A percentile compares a stretch with the other conserved stretches of the same genome.
phyloP scores from a whole-genome alignment of 2,888 invertebrate genomes.

The Acholoe squamosa region DNA sequence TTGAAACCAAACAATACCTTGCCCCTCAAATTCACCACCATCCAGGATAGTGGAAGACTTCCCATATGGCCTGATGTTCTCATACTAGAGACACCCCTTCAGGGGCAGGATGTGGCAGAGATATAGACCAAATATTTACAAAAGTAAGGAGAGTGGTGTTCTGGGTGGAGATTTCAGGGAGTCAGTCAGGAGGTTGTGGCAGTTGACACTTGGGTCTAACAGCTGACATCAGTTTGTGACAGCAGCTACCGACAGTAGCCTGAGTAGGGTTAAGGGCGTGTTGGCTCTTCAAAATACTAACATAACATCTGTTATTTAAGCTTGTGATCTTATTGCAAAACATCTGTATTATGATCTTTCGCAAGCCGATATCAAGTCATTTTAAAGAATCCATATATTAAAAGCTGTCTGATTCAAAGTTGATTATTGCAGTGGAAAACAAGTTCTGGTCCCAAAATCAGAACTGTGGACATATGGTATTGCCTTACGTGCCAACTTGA shows the following conservation, averaged over 20 bases:
- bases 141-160: no score
- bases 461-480: background rate
- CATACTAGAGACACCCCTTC: no score
- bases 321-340: background rate
- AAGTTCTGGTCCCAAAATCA: background rate
- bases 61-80: no score
- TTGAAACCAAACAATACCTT: no score
- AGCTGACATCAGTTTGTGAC: no score
- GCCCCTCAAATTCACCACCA: no score
- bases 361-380: background rate
- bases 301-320: background rate
- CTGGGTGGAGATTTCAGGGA: background rate
- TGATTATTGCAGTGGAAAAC: background rate
- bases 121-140: no score
- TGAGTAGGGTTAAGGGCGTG: background rate
- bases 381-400: background rate
- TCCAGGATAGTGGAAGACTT: no score
- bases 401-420: background rate
- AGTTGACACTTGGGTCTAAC: no score
- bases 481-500: no score
- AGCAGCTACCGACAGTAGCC: no score
- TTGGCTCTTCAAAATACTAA: background rate
- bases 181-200: background rate
- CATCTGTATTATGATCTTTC: background rate
- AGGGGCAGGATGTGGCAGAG: no score